phyloP scores from a whole-genome alignment of 2,797 vertebrate genomes.

The Clarias laeviceps region DNA sequence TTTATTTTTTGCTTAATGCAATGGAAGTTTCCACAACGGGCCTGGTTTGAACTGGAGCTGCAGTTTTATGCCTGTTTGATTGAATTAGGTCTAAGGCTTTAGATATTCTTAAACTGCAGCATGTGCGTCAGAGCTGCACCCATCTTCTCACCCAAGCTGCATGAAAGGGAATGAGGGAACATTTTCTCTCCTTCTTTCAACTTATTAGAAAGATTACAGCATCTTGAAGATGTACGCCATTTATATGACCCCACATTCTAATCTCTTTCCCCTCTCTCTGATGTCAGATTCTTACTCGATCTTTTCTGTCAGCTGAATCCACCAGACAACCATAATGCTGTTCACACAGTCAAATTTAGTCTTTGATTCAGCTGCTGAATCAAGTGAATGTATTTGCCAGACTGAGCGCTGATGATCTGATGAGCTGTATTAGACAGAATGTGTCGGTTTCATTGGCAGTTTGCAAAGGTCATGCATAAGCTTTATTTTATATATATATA shows the following conservation, averaged over 20 bases:
- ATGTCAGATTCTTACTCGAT: background rate
- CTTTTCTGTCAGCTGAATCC: background rate
- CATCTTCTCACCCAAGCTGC: slow-evolving; percentile 4
- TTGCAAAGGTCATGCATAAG: slow-evolving; percentile 18
- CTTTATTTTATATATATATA: background rate
- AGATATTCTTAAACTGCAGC: slow-evolving; percentile 44
- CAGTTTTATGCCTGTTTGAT: slow-evolving; percentile 48
- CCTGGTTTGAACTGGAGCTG: slow-evolving; percentile 35
- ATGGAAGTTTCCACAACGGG: slow-evolving; percentile 43
- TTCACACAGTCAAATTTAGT: slow-evolving; percentile 14
- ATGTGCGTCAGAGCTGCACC: slow-evolving; percentile 38
- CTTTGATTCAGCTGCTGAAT: background rate
- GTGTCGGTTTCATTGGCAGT: slow-evolving; percentile 12
- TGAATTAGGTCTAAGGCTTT: slow-evolving; percentile 46
- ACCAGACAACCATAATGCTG: background rate
- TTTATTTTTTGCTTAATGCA: slow-evolving; percentile 43
- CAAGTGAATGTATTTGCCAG: slow-evolving; percentile 21
- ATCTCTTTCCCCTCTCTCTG: slow-evolving; percentile 20
- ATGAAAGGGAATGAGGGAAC: slow-evolving; percentile 28
- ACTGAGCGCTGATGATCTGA: slow-evolving; percentile 15
- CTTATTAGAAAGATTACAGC: slow-evolving; percentile 34
- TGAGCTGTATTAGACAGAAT: slow-evolving; percentile 23
- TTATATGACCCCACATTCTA: slow-evolving; percentile 43
- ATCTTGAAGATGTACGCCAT: slow-evolving; percentile 53
- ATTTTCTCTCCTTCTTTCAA: slow-evolving; percentile 13